Percentiles rank a stretch among this genome's conserved stretches.
Evolutionary conservation across 1,140 invertebrate genomes (phyloP).

Genomic region (Psix sp.): DNA sequence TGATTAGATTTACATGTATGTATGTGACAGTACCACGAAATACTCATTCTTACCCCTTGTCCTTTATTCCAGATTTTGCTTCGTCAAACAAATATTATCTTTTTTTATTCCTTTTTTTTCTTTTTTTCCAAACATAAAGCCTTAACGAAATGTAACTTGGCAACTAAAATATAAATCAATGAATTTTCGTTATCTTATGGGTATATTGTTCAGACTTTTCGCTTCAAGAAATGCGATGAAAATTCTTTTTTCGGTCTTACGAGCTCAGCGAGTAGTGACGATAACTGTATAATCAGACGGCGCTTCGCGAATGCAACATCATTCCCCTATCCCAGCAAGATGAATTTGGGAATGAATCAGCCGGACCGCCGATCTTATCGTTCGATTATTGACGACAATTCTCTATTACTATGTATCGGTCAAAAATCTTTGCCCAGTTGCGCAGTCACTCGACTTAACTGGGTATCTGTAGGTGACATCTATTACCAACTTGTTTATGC

Average conservation of each 20-base stretch:
- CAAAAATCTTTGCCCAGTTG: slow-evolving; percentile 61
- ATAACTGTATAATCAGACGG: slow-evolving; percentile 45
- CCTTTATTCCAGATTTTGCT: slow-evolving; percentile 58
- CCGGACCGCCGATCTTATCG: slow-evolving; percentile 59
- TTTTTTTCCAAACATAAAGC: background rate
- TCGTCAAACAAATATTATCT: slow-evolving; percentile 54
- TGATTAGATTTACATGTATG: slow-evolving; percentile 74
- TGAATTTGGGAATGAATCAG: slow-evolving; percentile 61
- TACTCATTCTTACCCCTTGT: slow-evolving; percentile 42
- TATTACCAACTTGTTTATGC: slow-evolving; percentile 50
- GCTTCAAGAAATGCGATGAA: too few relatives aligned
- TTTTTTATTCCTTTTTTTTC: slow-evolving; percentile 10
- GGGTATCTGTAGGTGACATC: slow-evolving; percentile 59
- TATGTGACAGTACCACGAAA: slow-evolving; percentile 40
- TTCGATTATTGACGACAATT: slow-evolving; percentile 66
- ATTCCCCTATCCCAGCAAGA: slow-evolving; percentile 55
- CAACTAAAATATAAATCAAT: too few relatives aligned
- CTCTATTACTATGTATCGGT: slow-evolving; percentile 67
- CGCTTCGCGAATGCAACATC: slow-evolving; percentile 26
- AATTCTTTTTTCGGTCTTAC: slow-evolving; percentile 18
- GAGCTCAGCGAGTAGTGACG: slow-evolving; percentile 25
- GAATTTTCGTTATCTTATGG: too few relatives aligned
- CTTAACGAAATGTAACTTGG: background rate
- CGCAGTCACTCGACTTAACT: slow-evolving; percentile 57
- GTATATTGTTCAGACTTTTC: too few relatives aligned